Percentiles rank a stretch among this genome's conserved stretches.
Evolutionary conservation across 2,888 invertebrate species (phyloP).

Genomic region (Tillus elongatus): DNA sequence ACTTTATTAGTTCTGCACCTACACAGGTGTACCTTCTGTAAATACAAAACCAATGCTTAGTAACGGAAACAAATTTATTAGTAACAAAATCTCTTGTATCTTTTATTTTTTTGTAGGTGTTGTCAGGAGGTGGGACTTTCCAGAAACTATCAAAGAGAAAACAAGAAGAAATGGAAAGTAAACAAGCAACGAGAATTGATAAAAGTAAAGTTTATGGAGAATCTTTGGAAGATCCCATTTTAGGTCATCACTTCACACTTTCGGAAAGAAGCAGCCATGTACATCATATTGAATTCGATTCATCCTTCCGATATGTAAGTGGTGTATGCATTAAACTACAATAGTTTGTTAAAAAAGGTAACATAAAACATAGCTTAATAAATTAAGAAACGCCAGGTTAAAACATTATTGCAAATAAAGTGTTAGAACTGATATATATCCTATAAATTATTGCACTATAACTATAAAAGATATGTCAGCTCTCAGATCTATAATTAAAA

Average conservation of each 20-base stretch:
- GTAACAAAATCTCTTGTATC: too few species aligned
- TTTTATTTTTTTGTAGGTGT: constrained; percentile 27
- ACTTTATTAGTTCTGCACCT: too few species aligned
- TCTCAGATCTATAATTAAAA: too few species aligned
- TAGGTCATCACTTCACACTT: constrained; percentile 51
- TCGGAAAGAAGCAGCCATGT: constrained; percentile 46
- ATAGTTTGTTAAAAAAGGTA: too few species aligned
- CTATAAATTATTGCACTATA: too few species aligned
- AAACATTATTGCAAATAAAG: not conserved
- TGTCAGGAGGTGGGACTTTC: constrained; percentile 32
- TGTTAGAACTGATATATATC: too few species aligned
- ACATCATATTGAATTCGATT: constrained; percentile 50
- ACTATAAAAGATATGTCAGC: too few species aligned
- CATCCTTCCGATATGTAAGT: constrained; percentile 49
- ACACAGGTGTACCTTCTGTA: too few species aligned
- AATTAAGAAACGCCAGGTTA: not conserved
- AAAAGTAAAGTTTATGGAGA: constrained; percentile 48
- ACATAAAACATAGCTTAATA: too few species aligned
- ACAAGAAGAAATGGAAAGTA: constrained; percentile 44
- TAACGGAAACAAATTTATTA: not conserved
- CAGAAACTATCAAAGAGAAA: constrained; percentile 46
- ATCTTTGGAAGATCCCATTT: constrained; percentile 47
- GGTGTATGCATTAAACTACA: too few species aligned
- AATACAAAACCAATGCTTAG: too few species aligned
- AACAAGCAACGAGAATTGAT: constrained; percentile 32